Evolutionary conservation across 2,797 vertebrate species (phyloP).

Genomic region (Gephyroberyx darwinii): DNA sequence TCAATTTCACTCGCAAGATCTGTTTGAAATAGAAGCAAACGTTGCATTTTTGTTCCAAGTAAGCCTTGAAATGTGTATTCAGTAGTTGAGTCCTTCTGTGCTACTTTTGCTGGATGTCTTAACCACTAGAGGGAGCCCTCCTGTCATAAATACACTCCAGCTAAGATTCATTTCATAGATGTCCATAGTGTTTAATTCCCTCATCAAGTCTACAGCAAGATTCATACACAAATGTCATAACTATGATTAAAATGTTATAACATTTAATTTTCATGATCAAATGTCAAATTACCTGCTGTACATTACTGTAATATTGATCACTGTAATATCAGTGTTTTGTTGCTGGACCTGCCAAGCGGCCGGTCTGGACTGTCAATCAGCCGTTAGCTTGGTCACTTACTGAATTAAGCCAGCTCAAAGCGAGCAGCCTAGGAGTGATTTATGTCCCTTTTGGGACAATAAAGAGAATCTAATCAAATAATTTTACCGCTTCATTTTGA

Average conservation of each 20-base stretch:
- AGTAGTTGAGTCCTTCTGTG: background rate
- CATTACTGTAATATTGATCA: background rate
- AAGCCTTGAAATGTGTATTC: background rate
- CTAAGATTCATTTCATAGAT: background rate
- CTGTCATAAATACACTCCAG: slow-evolving; percentile 12
- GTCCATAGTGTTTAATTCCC: background rate
- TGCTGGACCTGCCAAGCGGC: no score
- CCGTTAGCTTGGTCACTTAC: background rate
- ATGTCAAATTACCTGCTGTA: background rate
- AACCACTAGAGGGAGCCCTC: slow-evolving; percentile 74
- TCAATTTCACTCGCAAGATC: background rate
- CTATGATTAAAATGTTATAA: background rate
- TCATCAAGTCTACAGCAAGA: background rate
- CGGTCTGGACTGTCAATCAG: background rate
- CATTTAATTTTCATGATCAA: background rate
- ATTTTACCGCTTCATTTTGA: background rate
- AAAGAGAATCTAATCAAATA: background rate
- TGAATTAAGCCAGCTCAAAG: background rate
- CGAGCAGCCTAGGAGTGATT: background rate
- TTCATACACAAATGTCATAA: background rate
- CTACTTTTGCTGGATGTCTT: background rate
- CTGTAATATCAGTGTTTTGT: background rate
- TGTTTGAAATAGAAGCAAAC: background rate
- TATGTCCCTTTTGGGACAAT: background rate
- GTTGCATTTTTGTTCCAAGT: background rate